Percentiles rank a stretch among this genome's conserved stretches.
Evolutionary conservation across 2,888 invertebrate genomes (phyloP).

Genomic region (Eupithecia vulgata): DNA sequence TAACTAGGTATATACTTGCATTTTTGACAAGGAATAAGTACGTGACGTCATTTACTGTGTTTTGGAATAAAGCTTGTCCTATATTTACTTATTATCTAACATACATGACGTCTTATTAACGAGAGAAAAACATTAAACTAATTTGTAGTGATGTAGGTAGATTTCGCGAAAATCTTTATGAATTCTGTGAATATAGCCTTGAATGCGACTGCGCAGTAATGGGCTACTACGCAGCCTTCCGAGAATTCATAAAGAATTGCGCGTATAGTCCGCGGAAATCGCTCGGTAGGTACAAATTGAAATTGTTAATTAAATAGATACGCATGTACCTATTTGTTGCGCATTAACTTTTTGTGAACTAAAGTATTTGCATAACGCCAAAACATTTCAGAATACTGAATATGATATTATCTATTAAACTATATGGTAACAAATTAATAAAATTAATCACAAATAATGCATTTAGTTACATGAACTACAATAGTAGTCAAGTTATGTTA

Average conservation of each 20-base stretch:
- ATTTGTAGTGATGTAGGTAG: background rate
- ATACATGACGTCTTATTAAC: background rate
- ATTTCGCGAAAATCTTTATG: too few relatives aligned
- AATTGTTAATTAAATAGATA: background rate
- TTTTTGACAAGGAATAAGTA: background rate
- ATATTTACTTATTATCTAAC: background rate
- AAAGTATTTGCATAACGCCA: conserved; percentile 7
- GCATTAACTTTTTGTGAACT: background rate
- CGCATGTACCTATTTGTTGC: background rate
- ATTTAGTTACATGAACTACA: conserved; percentile 26
- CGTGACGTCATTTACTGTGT: background rate
- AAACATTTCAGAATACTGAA: conserved; percentile 32
- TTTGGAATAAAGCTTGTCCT: background rate
- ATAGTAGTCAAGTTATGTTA: conserved; percentile 30
- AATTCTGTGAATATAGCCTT: too few relatives aligned
- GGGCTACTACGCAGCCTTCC: too few relatives aligned
- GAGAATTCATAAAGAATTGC: too few relatives aligned
- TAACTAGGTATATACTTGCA: background rate
- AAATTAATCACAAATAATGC: conserved; percentile 18
- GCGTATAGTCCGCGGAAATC: too few relatives aligned
- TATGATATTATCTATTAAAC: conserved; percentile 13
- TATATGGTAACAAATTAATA: conserved; percentile 36
- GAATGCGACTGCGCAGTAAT: too few relatives aligned
- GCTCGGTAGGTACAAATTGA: background rate
- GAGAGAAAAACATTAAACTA: background rate